Evolutionary conservation across 1,140 invertebrate species (phyloP).

Genomic region (Drosophila navojoa): DNA sequence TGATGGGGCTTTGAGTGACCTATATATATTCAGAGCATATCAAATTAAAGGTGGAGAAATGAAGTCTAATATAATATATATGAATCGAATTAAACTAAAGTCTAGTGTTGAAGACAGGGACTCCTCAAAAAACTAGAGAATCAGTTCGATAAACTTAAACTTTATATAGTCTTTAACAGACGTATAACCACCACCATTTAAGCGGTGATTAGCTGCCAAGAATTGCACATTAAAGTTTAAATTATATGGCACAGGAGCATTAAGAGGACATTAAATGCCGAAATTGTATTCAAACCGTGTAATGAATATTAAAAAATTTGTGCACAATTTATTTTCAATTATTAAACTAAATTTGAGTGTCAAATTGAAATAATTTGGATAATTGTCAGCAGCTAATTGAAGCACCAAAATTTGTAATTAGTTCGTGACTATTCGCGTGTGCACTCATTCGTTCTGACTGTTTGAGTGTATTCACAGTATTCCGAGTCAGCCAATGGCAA

Average conservation of each 20-base stretch:
- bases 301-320: background rate
- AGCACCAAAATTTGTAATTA: conserved; percentile 68
- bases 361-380: conserved; percentile 50
- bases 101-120: too few species aligned
- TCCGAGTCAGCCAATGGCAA: conserved; percentile 29
- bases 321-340: background rate
- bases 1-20: background rate
- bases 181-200: too few species aligned
- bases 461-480: conserved; percentile 20
- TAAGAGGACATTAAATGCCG: background rate
- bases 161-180: too few species aligned
- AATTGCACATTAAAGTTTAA: background rate
- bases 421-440: conserved; percentile 35
- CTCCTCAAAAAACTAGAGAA: too few species aligned
- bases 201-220: too few species aligned
- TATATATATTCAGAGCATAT: background rate
- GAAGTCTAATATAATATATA: too few species aligned
- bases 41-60: background rate
- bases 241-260: background rate
- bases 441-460: background rate
- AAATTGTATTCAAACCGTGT: background rate
- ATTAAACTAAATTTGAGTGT: background rate
- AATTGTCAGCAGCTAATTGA: conserved; percentile 52
- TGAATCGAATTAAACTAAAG: too few species aligned
- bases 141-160: too few species aligned